Percentiles rank a stretch among this genome's conserved stretches.
Evolutionary conservation across 2,888 invertebrate genomes (phyloP).

Genomic region (Stenodema calcarata): DNA sequence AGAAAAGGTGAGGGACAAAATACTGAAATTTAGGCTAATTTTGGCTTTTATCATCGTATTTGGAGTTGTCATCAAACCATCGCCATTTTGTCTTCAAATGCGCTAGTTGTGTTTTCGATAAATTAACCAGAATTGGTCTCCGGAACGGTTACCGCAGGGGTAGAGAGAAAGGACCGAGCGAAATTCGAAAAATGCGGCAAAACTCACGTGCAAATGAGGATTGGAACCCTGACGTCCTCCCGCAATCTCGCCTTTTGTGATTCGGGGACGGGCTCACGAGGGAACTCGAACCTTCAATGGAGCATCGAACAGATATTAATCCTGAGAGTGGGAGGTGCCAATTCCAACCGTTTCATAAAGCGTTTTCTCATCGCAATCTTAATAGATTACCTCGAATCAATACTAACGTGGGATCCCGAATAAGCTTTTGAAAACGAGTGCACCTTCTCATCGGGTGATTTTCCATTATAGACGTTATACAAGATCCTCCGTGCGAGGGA

Average conservation of each 20-base stretch:
- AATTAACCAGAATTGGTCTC: not conserved
- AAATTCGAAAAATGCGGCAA: not conserved
- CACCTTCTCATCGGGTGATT: not conserved
- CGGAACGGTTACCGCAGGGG: not conserved
- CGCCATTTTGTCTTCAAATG: too few relatives aligned
- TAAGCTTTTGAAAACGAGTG: not conserved
- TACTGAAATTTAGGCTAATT: too few relatives aligned
- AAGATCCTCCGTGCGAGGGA: too few relatives aligned
- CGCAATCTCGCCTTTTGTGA: conserved; percentile 15
- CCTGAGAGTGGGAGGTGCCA: not conserved
- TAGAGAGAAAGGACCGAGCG: not conserved
- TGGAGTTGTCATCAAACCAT: too few relatives aligned
- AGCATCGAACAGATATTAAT: not conserved
- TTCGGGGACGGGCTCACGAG: not conserved
- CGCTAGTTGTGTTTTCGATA: too few relatives aligned
- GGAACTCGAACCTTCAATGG: not conserved
- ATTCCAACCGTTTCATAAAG: not conserved
- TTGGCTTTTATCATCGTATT: too few relatives aligned
- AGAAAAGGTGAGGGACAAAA: too few relatives aligned
- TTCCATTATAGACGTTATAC: too few relatives aligned
- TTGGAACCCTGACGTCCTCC: not conserved
- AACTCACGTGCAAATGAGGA: conserved; percentile 11
- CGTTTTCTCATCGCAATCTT: not conserved
- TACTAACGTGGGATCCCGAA: not conserved
- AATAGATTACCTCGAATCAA: not conserved